These are phyloP conservation scores for Percopsis omiscomaycus DNA, from an alignment of 2,797 vertebrate genomes.

Conservation along the genomic window DNA sequence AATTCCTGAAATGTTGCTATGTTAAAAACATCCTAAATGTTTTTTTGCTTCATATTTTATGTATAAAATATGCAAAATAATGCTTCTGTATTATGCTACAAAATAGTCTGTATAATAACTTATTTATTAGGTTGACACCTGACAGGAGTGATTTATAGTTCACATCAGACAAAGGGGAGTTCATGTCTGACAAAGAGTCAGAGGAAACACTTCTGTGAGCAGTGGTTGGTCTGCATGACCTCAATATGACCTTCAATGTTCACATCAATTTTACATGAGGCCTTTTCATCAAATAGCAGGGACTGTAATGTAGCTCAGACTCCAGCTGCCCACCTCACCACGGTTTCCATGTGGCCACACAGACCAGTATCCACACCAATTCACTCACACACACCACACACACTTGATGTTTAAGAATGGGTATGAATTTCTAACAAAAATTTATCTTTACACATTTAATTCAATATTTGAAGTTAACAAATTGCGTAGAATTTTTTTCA, in stretches of 20 bases:
- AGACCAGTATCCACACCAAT: slow-evolving; percentile 42
- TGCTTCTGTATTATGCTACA: too few relatives aligned
- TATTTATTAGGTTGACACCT: too few relatives aligned
- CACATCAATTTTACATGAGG: slow-evolving; percentile 77
- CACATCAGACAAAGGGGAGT: slow-evolving; percentile 23
- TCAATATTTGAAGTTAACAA: too few relatives aligned
- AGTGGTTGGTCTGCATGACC: slow-evolving; percentile 58
- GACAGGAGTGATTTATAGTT: not conserved
- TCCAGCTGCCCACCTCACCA: slow-evolving; percentile 45
- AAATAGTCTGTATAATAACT: too few relatives aligned
- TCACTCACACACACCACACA: slow-evolving; percentile 11
- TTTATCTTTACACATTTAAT: too few relatives aligned
- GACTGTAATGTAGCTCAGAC: slow-evolving; percentile 53
- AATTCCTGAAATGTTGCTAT: too few relatives aligned
- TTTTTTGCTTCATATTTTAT: too few relatives aligned
- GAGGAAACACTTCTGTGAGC: slow-evolving; percentile 33
- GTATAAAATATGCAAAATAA: too few relatives aligned
- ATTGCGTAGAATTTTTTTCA: too few relatives aligned
- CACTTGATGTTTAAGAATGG: not conserved
- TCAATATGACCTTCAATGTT: slow-evolving; percentile 69
- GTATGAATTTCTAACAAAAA: not conserved
- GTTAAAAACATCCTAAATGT: too few relatives aligned
- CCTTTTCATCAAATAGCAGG: slow-evolving; percentile 67
- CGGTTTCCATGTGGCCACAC: slow-evolving; percentile 58
- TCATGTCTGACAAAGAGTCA: slow-evolving; percentile 26